Percentiles rank a stretch among this genome's conserved stretches.
Evolutionary conservation across 1,140 invertebrate genomes (phyloP).

Genomic region (Caerostris extrusa): DNA sequence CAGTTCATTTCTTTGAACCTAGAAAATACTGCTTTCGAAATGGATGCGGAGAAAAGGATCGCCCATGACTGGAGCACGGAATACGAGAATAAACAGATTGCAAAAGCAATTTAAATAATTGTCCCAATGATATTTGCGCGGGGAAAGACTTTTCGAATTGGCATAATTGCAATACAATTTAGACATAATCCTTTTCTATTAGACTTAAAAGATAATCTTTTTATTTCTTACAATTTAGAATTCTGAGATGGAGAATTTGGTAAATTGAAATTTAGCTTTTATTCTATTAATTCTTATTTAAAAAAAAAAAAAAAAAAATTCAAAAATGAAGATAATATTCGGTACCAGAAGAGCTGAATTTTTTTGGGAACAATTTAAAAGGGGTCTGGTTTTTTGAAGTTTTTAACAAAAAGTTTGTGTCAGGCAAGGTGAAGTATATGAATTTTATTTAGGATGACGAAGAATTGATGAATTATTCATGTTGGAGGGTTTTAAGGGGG

Average conservation of each 20-base stretch:
- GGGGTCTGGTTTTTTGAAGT: too few relatives aligned
- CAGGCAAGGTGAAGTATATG: too few relatives aligned
- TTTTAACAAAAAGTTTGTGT: too few relatives aligned
- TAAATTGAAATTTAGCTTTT: background rate
- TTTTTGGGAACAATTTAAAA: too few relatives aligned
- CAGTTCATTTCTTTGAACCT: background rate
- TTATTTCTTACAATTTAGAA: background rate
- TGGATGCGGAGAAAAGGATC: background rate
- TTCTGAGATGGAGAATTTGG: background rate
- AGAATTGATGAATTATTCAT: too few relatives aligned
- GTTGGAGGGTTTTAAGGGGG: too few relatives aligned
- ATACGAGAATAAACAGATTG: background rate
- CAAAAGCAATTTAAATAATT: slow-evolving; percentile 14
- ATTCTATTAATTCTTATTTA: background rate
- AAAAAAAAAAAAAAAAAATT: background rate
- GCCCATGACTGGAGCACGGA: background rate
- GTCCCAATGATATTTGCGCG: too few relatives aligned
- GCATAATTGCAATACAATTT: slow-evolving; percentile 16
- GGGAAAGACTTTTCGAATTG: background rate
- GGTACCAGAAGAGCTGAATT: background rate
- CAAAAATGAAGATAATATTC: background rate
- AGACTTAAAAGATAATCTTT: background rate
- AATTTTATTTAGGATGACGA: too few relatives aligned
- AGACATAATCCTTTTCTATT: background rate
- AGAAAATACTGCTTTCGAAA: background rate